Conservation (phyloP, 2,888 invertebrate species). For the Ligdia adustata region DNA sequence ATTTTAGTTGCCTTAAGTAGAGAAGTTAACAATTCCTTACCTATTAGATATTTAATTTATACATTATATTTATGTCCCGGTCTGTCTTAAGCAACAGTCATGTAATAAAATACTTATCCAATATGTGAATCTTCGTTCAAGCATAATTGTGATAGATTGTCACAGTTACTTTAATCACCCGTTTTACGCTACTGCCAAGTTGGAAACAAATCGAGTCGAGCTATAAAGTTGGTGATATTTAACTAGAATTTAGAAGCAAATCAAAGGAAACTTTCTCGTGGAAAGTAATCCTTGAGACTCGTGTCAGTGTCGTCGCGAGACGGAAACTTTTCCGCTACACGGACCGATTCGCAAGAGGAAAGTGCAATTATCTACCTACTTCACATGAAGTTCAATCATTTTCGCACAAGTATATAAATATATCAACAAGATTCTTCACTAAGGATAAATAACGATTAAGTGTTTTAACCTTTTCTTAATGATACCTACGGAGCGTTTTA, state of each 20-base stretch:
- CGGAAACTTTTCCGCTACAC: constrained; percentile 30
- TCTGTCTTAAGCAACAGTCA: too few species aligned
- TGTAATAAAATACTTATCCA: too few species aligned
- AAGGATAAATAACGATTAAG: constrained; percentile 24
- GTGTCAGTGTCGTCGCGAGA: constrained; percentile 29
- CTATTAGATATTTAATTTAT: too few species aligned
- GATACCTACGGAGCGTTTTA: constrained; percentile 24
- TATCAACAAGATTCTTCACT: constrained; percentile 11
- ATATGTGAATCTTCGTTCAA: too few species aligned
- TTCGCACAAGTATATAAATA: too few species aligned
- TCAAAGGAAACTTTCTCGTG: constrained; percentile 35
- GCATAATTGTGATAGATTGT: too few species aligned
- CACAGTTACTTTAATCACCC: background rate
- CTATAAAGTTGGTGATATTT: constrained; percentile 17
- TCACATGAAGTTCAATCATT: too few species aligned
- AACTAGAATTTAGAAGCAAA: constrained; percentile 30
- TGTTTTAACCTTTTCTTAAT: constrained; percentile 25
- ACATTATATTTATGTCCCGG: too few species aligned
- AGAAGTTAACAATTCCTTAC: too few species aligned
- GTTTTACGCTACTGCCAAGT: constrained; percentile 6
- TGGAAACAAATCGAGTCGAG: constrained; percentile 15
- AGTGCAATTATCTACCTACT: constrained; percentile 38
- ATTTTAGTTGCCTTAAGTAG: too few species aligned
- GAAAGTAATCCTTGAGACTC: constrained; percentile 37
- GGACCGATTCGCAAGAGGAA: constrained; percentile 28